Conservation (phyloP, 2,888 invertebrate species). For the Phalera bucephala region DNA sequence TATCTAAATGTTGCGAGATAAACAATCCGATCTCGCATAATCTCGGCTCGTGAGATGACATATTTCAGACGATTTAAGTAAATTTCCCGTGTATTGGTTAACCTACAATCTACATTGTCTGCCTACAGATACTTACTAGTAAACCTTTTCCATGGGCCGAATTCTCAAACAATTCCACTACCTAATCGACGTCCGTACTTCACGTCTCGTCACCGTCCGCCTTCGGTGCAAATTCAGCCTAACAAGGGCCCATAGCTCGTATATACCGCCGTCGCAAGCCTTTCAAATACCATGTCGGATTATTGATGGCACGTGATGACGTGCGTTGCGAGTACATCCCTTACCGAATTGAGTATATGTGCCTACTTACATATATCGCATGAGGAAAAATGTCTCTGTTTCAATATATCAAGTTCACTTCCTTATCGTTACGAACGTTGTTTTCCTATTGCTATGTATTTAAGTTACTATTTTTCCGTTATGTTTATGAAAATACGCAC, state of each 20-base stretch:
- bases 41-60: no score
- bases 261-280: slow-evolving; percentile 24
- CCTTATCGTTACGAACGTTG: slow-evolving; percentile 12
- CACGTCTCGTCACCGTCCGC: not conserved
- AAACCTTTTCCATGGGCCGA: no score
- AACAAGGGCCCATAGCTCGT: slow-evolving; percentile 13
- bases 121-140: no score
- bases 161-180: not conserved
- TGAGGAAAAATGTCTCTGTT: slow-evolving; percentile 34
- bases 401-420: slow-evolving; percentile 24
- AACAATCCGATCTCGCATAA: no score
- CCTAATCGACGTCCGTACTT: slow-evolving; percentile 1
- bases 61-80: no score
- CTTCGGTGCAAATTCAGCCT: slow-evolving; percentile 1
- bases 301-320: slow-evolving; percentile 53
- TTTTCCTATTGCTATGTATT: not conserved
- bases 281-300: slow-evolving; percentile 36
- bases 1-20: no score
- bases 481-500: not conserved
- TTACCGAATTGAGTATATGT: slow-evolving; percentile 23
- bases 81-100: no score
- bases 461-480: slow-evolving; percentile 1
- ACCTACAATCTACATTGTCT: no score
- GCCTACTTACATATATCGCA: slow-evolving; percentile 16
- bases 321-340: slow-evolving; percentile 36